These are phyloP conservation scores for Petaurus breviceps DNA, from an alignment of 2,113 vertebrate species.

Conservation along the genomic window DNA sequence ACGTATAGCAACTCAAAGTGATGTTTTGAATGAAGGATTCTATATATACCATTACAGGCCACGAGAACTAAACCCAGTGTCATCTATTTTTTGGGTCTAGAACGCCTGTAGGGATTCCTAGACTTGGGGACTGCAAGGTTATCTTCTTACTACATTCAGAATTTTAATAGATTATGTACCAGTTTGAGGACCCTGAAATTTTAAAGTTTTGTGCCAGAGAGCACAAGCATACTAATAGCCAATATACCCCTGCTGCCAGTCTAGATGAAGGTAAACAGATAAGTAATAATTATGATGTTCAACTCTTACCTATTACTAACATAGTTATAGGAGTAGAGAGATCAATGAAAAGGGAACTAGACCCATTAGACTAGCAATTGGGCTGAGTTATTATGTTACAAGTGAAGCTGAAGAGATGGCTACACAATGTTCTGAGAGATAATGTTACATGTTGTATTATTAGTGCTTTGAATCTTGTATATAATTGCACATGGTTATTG, in stretches of 20 bases:
- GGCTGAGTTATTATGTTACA: no score
- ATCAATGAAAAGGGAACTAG: neutral
- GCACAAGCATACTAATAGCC: neutral
- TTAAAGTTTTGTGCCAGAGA: neutral
- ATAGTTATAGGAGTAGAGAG: neutral
- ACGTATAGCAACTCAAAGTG: neutral
- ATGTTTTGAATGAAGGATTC: neutral
- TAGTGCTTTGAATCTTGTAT: no score
- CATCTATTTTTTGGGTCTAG: neutral
- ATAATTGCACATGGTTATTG: no score
- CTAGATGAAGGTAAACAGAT: neutral
- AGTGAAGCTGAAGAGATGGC: no score
- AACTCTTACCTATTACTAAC: neutral
- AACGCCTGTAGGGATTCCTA: neutral
- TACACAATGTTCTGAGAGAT: no score
- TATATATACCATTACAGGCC: neutral
- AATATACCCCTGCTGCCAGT: neutral
- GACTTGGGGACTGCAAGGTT: neutral
- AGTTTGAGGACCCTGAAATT: neutral
- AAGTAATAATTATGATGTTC: neutral
- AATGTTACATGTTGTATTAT: no score
- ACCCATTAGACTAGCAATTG: neutral
- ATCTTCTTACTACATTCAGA: neutral
- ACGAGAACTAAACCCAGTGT: neutral
- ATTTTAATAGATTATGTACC: constrained; percentile 26